Evolutionary conservation across 1,140 invertebrate species (phyloP).

Genomic region (Anastatus disparis): DNA sequence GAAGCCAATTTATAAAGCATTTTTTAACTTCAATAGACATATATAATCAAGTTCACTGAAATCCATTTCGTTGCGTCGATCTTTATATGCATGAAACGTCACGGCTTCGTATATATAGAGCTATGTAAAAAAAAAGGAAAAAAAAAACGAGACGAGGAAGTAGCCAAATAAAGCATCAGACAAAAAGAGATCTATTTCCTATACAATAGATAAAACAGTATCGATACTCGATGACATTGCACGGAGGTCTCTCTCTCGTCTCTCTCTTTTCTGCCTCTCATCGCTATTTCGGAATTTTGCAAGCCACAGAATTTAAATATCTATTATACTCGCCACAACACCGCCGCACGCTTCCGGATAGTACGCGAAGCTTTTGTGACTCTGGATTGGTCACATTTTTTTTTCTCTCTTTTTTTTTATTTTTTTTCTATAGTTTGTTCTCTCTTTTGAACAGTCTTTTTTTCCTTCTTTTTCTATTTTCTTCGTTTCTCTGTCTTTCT

Average conservation of each 20-base stretch:
- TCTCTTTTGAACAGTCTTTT: not conserved
- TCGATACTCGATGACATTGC: slow-evolving; percentile 31
- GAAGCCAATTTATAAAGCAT: not conserved
- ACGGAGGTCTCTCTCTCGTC: not conserved
- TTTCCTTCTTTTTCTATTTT: not conserved
- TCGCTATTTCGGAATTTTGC: slow-evolving; percentile 48
- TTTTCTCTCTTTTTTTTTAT: too few species aligned
- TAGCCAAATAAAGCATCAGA: slow-evolving; percentile 14
- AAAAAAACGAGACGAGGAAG: not conserved
- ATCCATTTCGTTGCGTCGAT: slow-evolving; percentile 20
- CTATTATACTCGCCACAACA: slow-evolving; percentile 53
- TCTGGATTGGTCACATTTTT: slow-evolving; percentile 32
- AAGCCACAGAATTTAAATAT: slow-evolving; percentile 62
- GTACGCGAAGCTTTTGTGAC: slow-evolving; percentile 43
- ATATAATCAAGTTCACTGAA: slow-evolving; percentile 26
- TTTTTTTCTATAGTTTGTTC: too few species aligned
- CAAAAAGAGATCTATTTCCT: slow-evolving; percentile 46
- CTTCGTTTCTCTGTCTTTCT: slow-evolving; percentile 11
- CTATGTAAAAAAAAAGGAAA: slow-evolving; percentile 2
- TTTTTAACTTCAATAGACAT: not conserved
- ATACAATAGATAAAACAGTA: slow-evolving; percentile 51
- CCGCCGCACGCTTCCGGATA: slow-evolving; percentile 47
- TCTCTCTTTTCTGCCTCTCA: too few species aligned
- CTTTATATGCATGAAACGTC: slow-evolving; percentile 39
- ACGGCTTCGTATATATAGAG: not conserved